A percentile compares a stretch with the other conserved stretches of the same genome.
Evolutionary conservation across 2,888 invertebrate species (phyloP).

Genomic region (Ernsta delagoae): DNA sequence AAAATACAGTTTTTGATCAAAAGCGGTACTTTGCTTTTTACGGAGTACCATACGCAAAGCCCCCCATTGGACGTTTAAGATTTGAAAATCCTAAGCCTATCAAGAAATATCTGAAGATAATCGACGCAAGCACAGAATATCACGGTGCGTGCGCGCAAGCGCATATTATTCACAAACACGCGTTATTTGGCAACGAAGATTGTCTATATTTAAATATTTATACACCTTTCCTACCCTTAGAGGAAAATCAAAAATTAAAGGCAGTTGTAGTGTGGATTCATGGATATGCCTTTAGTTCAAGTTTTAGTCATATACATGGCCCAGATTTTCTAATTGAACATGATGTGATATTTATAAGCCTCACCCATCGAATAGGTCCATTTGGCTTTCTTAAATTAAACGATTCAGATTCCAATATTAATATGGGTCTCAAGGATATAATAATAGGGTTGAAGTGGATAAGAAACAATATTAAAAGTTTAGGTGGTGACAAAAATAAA

Average conservation of each 20-base stretch:
- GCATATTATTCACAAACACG: conserved; percentile 71
- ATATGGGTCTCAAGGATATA: conserved; percentile 80
- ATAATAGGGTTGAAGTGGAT: conserved; percentile 75
- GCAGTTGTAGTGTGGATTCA: conserved; percentile 75
- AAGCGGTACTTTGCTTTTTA: conserved; percentile 69
- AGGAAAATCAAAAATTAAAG: conserved; percentile 45
- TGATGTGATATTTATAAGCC: conserved; percentile 64
- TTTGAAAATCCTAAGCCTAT: conserved; percentile 67
- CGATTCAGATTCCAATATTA: conserved; percentile 60
- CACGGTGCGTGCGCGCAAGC: conserved; percentile 86
- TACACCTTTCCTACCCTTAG: conserved; percentile 76
- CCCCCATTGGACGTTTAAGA: conserved; percentile 64
- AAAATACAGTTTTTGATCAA: conserved; percentile 58
- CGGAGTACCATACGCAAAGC: conserved; percentile 70
- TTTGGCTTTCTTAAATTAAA: conserved; percentile 74
- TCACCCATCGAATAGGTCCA: conserved; percentile 71
- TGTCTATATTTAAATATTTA: conserved; percentile 90
- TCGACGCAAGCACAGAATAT: conserved; percentile 83
- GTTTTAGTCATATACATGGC: conserved; percentile 75
- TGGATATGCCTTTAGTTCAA: conserved; percentile 72
- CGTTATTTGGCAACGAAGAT: conserved; percentile 80
- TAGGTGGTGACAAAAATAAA: conserved; percentile 67
- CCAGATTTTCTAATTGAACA: conserved; percentile 75
- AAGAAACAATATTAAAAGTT: conserved; percentile 60
- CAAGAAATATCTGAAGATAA: conserved; percentile 76